A percentile compares a stretch with the other conserved stretches of the same genome.
These are phyloP conservation scores for Parasteatoda tepidariorum DNA, from an alignment of 1,140 invertebrate species.

Conservation along the genomic window DNA sequence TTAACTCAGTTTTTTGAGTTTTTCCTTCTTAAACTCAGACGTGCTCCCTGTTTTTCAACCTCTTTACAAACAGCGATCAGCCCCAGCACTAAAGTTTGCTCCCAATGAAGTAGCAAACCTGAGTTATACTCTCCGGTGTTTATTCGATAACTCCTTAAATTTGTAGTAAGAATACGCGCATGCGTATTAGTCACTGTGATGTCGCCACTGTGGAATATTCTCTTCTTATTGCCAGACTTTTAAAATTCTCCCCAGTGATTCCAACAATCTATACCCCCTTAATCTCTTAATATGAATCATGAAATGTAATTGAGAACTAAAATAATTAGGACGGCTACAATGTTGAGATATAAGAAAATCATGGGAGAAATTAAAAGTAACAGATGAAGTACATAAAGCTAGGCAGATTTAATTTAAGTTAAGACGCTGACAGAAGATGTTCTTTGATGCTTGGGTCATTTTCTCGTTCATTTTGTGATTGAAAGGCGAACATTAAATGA, in stretches of 20 bases:
- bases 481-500: neutral
- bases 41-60: neutral
- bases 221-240: neutral
- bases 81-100: neutral
- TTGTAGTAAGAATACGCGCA: slow-evolving; percentile 3
- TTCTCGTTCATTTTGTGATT: neutral
- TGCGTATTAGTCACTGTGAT: slow-evolving; percentile 14
- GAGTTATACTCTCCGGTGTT: slow-evolving; percentile 14
- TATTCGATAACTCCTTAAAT: slow-evolving; percentile 52
- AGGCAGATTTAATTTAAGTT: too few relatives aligned
- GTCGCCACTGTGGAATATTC: neutral
- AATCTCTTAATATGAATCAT: too few relatives aligned
- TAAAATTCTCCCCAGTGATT: too few relatives aligned
- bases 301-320: too few relatives aligned
- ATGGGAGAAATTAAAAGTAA: too few relatives aligned
- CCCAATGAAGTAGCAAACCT: slow-evolving; percentile 2
- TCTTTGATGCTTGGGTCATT: too few relatives aligned
- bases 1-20: neutral
- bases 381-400: too few relatives aligned
- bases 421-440: too few relatives aligned
- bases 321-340: too few relatives aligned
- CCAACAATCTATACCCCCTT: too few relatives aligned
- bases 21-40: neutral
- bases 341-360: too few relatives aligned
- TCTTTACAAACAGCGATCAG: neutral